These are phyloP conservation scores for Suillia variegata DNA, from an alignment of 2,888 invertebrate genomes.

Conservation along the genomic window DNA sequence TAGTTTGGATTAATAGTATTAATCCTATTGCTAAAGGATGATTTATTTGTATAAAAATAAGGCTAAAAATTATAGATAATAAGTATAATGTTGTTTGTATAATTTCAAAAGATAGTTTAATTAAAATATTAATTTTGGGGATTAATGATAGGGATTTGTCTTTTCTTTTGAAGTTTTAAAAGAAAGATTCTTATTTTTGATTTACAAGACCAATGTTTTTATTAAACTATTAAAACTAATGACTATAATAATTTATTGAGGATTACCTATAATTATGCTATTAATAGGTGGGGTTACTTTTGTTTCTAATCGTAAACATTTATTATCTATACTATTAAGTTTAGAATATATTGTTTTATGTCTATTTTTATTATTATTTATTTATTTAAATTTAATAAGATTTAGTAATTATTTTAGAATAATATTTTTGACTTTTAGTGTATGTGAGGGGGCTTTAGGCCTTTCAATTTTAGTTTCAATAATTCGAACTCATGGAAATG, in stretches of 20 bases:
- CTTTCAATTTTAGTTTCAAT: no score
- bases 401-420: conserved; percentile 66
- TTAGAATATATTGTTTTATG: conserved; percentile 68
- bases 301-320: conserved; percentile 66
- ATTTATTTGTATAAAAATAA: conserved; percentile 60
- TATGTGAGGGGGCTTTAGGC: conserved; percentile 71
- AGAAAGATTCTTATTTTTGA: no score
- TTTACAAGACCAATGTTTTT: conserved; percentile 73
- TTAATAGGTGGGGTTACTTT: conserved; percentile 64
- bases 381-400: conserved; percentile 62
- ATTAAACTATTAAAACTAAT: conserved; percentile 71
- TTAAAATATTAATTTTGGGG: no score
- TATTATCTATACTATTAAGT: conserved; percentile 66
- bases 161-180: conserved; percentile 69
- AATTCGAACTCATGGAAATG: conserved; percentile 69
- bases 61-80: conserved; percentile 50
- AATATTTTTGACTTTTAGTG: conserved; percentile 68
- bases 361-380: conserved; percentile 64
- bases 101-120: conserved; percentile 68
- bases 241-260: conserved; percentile 61
- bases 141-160: conserved; percentile 66
- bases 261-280: conserved; percentile 63
- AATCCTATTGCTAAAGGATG: conserved; percentile 66
- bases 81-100: conserved; percentile 44
- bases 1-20: conserved; percentile 64